Conservation (phyloP, 2,113 vertebrate genomes). For the Orycteropus afer region DNA sequence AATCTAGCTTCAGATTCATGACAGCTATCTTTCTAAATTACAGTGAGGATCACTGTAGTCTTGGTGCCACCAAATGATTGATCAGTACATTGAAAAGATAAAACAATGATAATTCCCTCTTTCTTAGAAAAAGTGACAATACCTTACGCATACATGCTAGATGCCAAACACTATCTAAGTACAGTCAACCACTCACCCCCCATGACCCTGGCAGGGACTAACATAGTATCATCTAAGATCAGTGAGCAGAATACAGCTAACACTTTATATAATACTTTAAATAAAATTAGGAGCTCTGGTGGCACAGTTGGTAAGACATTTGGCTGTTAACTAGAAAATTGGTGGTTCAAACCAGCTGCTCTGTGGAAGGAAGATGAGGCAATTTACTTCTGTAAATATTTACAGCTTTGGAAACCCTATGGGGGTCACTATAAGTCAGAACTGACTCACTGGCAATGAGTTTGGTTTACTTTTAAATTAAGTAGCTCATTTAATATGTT, state of each 20-base stretch:
- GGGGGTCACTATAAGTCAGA: too few species aligned
- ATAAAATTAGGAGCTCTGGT: too few species aligned
- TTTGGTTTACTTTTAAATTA: too few species aligned
- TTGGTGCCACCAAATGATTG: neutral
- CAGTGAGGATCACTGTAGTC: neutral
- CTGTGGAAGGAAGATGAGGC: too few species aligned
- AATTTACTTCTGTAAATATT: too few species aligned
- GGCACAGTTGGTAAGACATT: too few species aligned
- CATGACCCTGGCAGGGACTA: neutral
- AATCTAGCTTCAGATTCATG: neutral
- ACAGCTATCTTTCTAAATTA: neutral
- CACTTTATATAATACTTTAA: neutral
- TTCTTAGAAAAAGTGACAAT: neutral
- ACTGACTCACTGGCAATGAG: too few species aligned
- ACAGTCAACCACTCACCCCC: neutral
- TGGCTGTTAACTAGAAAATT: too few species aligned
- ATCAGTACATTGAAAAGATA: neutral
- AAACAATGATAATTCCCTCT: neutral
- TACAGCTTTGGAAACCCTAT: too few species aligned
- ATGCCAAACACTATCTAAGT: neutral
- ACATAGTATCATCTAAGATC: neutral
- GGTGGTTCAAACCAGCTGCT: too few species aligned
- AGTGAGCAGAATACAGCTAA: neutral
- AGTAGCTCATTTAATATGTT: too few species aligned
- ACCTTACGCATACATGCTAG: neutral